Evolutionary conservation across 2,797 vertebrate species (phyloP).

Genomic region (Platalea minor): DNA sequence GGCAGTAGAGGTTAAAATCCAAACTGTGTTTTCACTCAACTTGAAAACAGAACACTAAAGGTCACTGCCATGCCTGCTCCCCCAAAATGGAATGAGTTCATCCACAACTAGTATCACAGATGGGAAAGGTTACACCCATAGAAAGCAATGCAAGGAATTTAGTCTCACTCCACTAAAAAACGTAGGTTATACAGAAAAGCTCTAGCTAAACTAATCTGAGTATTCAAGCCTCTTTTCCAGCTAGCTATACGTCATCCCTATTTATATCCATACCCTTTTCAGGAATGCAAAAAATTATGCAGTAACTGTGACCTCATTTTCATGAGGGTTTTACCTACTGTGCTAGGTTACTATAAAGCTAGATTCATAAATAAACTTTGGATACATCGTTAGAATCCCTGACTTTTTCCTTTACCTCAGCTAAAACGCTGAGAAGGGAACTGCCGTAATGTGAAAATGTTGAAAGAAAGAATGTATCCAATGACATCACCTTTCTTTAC

Average conservation of each 20-base stretch:
- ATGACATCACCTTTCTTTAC: not conserved
- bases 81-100: not conserved
- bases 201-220: not conserved
- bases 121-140: not conserved
- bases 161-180: not conserved
- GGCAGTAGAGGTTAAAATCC: not conserved
- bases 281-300: not conserved
- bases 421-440: not conserved
- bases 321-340: not conserved
- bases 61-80: not conserved
- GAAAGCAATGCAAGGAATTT: not conserved
- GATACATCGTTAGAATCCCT: not conserved
- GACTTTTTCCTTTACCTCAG: not conserved
- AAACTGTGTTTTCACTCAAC: not conserved
- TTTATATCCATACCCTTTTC: not conserved
- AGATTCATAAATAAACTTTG: not conserved
- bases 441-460: not conserved
- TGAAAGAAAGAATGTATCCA: not conserved
- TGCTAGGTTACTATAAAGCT: not conserved
- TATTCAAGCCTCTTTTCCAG: not conserved
- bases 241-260: not conserved
- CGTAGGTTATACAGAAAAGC: not conserved
- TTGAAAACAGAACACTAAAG: not conserved
- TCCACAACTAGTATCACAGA: not conserved
- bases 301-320: not conserved